phyloP scores from a whole-genome alignment of 2,888 invertebrate genomes.

The Lobophora halterata region DNA sequence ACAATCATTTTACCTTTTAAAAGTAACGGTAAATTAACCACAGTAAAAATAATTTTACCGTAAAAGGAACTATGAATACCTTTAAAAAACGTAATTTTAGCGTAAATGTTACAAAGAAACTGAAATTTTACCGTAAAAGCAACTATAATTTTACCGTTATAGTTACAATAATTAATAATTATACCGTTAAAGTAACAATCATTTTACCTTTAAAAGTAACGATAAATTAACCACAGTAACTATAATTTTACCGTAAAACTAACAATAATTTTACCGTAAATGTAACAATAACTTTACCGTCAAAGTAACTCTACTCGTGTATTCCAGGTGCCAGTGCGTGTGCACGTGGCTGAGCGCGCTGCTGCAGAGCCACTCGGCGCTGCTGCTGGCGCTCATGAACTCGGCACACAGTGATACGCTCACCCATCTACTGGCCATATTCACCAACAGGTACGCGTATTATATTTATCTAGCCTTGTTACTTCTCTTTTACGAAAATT shows the following conservation, averaged over 20 bases:
- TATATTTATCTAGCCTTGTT: neutral
- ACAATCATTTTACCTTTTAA: too few species aligned
- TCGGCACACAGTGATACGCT: slow-evolving; percentile 44
- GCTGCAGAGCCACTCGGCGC: slow-evolving; percentile 55
- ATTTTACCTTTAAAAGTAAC: too few species aligned
- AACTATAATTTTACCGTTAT: too few species aligned
- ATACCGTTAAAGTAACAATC: too few species aligned
- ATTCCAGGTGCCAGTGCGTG: slow-evolving; percentile 55
- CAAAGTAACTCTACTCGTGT: neutral
- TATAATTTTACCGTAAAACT: neutral
- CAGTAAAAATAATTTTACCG: too few species aligned
- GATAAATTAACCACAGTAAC: too few species aligned
- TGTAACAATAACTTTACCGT: neutral
- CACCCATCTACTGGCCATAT: slow-evolving; percentile 54
- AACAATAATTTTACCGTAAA: neutral
- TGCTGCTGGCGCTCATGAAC: slow-evolving; percentile 52
- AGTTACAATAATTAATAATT: too few species aligned
- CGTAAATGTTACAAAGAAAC: too few species aligned
- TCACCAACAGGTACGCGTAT: slow-evolving; percentile 53
- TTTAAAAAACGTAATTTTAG: too few species aligned
- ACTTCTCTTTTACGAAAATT: neutral
- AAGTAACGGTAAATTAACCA: too few species aligned
- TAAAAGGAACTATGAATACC: too few species aligned
- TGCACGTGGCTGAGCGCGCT: slow-evolving; percentile 64
- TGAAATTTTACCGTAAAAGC: too few species aligned